Evolutionary conservation across 2,888 invertebrate species (phyloP), one percentile per base, ranked within the genome.

Genomic region (Plusia festucae): DNA sequence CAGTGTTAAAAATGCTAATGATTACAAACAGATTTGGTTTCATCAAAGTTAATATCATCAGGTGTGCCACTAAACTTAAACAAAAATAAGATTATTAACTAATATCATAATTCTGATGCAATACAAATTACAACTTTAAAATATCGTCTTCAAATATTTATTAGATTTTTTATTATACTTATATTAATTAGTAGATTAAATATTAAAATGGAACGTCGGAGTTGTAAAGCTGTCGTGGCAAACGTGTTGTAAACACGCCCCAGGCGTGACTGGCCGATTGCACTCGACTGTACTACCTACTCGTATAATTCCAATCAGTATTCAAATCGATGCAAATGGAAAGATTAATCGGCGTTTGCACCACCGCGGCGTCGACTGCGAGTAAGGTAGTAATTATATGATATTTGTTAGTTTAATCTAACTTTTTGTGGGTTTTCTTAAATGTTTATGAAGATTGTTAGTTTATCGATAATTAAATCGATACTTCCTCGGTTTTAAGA

Each of bases 301-400:
- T 84, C 84, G 85, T 86, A 87, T 90, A 90, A 90, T 89, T 89
- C 89, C 89, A 91, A 92, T 93, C 91, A 91, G 87, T 90, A 91
- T 92, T 92, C 90, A 92, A 91, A 92, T 92, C 90, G 87, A 91
- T 91, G 91, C 90, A 90, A 91, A 92, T 91, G 88, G 87, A 90
- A 89, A 90, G 90, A 92, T 92, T 90, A 91, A 91, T 91, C 88
- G 91, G 84, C 86, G 88, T 90, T 88, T 88, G 88, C 86, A 83
- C 83, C 85, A 86, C 85, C 84, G 79, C 76, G 74, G 79, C 79
- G 79, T 77, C 74, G 84, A 77, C 75, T 80, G 71, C 78, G 82
- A 73, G 65, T 82, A 81, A 85, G 82, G 81, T 80, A 79, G 82
- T 86, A 82, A 88, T 87, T 85, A 85, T 77, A 79, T 72, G 73